Base-by-base conservation (phyloP, 2,888 invertebrate genomes). In the Fragum fragum region DNA sequence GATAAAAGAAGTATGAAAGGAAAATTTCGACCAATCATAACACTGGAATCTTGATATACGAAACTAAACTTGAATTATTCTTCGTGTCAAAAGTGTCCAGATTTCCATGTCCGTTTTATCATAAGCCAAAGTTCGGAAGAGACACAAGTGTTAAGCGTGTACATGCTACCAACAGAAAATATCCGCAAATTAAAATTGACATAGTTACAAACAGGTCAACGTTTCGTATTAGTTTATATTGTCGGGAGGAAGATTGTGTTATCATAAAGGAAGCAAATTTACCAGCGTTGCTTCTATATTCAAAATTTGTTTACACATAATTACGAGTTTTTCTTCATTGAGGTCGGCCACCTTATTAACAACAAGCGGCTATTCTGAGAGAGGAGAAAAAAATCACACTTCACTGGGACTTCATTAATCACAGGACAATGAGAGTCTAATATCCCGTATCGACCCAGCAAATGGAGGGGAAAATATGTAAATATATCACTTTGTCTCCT, bases 371-470 rank as follows among this genome's bases (percentile, higher is more conserved):
- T 18, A 47, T 47, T 18, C 14, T 14, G 7, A 9, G 47, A 47
- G n/a, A 18, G n/a, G 47, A 47, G 47, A 47, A 47, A 47, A 39
- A 47, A 18, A 14, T 47, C 47, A 47, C 47, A 14, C 18, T 18
- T 3, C 47, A 14, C 47, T 16, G 47, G 47, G 47, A 14, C 47
- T 47, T 47, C 47, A 47, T 47, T 47, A 47, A 47, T 47, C 47
- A 47, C 47, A 3, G 47, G n/a, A 47, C 47, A 47, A 47, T 47
- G n/a, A n/a, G 47, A 47, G 47, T 47, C 47, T 47, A 47, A 47
- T 47, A 47, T 47, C n/a, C 47, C 47, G 14, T 47, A 47, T 47
- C 47, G 47, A 47, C 47, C 47, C 47, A 47, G 47, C n/a, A 47
- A 47, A 47, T 47, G 47, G 47, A 47, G 47, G 47, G 47, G 16